Percentiles rank a stretch among this genome's conserved stretches.
phyloP scores from a whole-genome alignment of 2,797 vertebrate species.

The Poeciliopsis paucimaculata region DNA sequence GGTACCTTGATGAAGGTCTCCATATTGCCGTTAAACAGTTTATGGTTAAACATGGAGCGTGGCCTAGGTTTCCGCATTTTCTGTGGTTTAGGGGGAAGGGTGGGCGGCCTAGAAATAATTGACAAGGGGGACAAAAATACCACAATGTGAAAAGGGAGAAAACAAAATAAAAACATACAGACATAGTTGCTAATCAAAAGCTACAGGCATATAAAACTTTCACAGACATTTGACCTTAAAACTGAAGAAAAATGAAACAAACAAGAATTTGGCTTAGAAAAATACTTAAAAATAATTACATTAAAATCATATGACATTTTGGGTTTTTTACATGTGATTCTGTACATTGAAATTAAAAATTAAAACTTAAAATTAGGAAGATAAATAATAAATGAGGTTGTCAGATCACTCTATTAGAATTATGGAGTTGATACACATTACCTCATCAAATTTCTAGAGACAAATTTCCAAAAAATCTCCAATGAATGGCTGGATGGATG shows the following conservation, averaged over 20 bases:
- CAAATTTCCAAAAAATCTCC: not conserved
- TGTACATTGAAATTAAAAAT: not conserved
- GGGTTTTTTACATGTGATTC: not conserved
- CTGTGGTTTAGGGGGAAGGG: constrained; percentile 99
- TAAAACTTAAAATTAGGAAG: not conserved
- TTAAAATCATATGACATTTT: not conserved
- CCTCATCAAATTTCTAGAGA: not conserved
- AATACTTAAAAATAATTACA: not conserved
- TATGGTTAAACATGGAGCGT: constrained; percentile 98
- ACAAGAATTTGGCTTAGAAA: not conserved
- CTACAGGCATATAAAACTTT: not conserved
- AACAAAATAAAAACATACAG: constrained; percentile 25
- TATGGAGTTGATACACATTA: not conserved
- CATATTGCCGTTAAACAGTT: constrained; percentile 99
- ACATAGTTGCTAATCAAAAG: not conserved
- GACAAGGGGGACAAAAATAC: constrained; percentile 71
- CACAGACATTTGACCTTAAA: no score
- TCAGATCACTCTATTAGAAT: not conserved
- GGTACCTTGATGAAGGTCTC: constrained; percentile 99
- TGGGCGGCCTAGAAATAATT: constrained; percentile 93
- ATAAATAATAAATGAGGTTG: not conserved
- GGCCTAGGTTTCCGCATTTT: constrained; percentile 99
- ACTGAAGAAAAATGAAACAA: not conserved
- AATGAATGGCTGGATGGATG: no score
- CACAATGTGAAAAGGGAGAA: constrained; percentile 51